Percentiles rank a stretch among this genome's conserved stretches.
These are phyloP conservation scores for Scalopus aquaticus DNA, from an alignment of 2,113 vertebrate genomes.

Conservation along the genomic window DNA sequence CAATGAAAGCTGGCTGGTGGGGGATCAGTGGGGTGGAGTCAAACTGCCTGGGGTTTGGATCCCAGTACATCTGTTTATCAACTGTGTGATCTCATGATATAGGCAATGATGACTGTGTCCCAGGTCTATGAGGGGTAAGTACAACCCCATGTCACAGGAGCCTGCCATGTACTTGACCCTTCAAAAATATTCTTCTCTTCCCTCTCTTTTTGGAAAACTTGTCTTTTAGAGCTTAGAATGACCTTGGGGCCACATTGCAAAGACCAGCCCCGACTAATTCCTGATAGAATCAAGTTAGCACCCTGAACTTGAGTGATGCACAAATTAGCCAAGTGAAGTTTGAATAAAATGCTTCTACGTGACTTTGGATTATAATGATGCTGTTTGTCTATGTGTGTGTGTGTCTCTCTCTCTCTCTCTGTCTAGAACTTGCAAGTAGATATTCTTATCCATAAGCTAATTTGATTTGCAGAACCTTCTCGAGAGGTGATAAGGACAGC, in stretches of 20 bases:
- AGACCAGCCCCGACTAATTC: not conserved
- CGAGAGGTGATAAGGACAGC: not conserved
- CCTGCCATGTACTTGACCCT: not conserved
- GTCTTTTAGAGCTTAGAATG: not conserved
- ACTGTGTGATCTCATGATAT: not conserved
- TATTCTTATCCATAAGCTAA: not conserved
- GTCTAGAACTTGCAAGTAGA: not conserved
- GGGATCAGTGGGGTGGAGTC: no score
- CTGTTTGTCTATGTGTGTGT: no score
- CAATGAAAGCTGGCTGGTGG: not conserved
- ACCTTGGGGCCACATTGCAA: not conserved
- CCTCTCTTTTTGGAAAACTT: not conserved
- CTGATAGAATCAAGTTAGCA: not conserved
- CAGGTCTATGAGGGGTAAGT: fast-evolving
- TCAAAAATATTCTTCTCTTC: not conserved
- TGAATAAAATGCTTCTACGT: not conserved
- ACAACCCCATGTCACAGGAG: no score
- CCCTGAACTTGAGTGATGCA: not conserved
- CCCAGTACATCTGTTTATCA: no score
- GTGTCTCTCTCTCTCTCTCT: not conserved
- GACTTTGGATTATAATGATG: not conserved
- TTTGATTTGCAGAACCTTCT: not conserved
- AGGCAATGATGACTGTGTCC: fast-evolving
- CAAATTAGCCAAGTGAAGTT: not conserved
- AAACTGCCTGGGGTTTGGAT: not conserved